A percentile compares a stretch with the other conserved stretches of the same genome.
Evolutionary conservation across 2,797 vertebrate genomes (phyloP).

Genomic region (Spinus olivaceus): DNA sequence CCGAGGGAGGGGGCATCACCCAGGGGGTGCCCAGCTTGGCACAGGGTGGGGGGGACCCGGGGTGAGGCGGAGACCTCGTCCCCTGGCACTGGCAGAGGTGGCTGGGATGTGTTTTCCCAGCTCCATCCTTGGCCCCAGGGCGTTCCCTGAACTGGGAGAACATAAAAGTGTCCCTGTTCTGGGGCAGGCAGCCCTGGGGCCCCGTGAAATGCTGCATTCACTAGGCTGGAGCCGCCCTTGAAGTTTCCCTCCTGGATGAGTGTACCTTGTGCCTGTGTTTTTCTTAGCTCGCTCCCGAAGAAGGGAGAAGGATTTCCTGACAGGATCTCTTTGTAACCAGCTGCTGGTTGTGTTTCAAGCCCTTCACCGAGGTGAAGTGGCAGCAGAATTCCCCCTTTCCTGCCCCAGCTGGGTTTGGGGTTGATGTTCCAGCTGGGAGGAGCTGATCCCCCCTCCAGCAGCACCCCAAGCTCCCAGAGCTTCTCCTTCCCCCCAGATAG

Average conservation of each 20-base stretch:
- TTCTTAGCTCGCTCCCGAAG: constrained; percentile 27
- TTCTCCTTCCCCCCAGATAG: neutral
- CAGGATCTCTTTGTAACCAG: constrained; percentile 46
- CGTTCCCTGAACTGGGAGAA: neutral
- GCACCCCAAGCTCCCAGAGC: neutral
- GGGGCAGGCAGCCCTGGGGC: neutral
- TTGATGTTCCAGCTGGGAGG: neutral
- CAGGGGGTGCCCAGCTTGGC: neutral
- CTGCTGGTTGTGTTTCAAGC: neutral
- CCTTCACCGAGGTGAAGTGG: neutral
- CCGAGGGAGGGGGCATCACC: neutral
- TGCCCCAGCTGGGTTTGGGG: neutral
- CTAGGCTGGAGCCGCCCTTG: neutral
- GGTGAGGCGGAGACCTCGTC: neutral
- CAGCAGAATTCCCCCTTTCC: neutral
- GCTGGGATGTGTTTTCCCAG: constrained; percentile 2
- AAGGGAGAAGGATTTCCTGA: constrained; percentile 42
- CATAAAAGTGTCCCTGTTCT: constrained; percentile 50
- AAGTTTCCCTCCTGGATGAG: neutral
- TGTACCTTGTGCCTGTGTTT: constrained; percentile 20
- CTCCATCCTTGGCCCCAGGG: neutral
- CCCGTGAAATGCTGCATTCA: constrained; percentile 1
- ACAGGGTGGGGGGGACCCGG: accelerated
- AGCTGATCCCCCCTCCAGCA: neutral
- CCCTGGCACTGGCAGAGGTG: neutral